phyloP scores from a whole-genome alignment of 1,140 invertebrate genomes.

The Pseudomyrmex pallidus region DNA sequence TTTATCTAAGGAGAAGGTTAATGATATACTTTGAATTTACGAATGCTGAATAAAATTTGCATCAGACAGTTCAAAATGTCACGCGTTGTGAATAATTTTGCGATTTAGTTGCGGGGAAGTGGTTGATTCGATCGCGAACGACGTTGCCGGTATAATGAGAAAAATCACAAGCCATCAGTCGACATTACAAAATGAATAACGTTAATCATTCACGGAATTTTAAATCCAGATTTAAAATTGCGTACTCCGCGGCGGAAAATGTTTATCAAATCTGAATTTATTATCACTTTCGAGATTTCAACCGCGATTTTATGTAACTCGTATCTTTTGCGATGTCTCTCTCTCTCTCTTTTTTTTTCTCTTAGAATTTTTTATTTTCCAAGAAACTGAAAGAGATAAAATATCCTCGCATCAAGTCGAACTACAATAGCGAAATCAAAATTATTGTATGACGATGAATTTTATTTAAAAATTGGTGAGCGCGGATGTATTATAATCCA shows the following conservation, averaged over 20 bases:
- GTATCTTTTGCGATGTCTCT: conserved; percentile 21
- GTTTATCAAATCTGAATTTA: conserved; percentile 38
- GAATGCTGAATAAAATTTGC: conserved; percentile 69
- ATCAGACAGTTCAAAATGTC: conserved; percentile 49
- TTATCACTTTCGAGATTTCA: conserved; percentile 34
- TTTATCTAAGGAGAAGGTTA: conserved; percentile 56
- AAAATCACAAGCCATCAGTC: conserved; percentile 41
- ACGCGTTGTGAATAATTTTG: conserved; percentile 65
- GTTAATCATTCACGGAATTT: conserved; percentile 40
- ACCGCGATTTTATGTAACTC: conserved; percentile 42
- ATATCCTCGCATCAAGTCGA: conserved; percentile 23
- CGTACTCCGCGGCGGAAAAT: background rate
- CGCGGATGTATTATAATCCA: background rate
- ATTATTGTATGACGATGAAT: background rate
- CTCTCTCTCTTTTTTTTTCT: background rate
- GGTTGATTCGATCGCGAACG: conserved; percentile 38
- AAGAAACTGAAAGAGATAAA: conserved; percentile 22
- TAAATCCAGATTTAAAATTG: conserved; percentile 1
- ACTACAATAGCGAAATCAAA: conserved; percentile 35
- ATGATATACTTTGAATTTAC: conserved; percentile 68
- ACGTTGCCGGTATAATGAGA: conserved; percentile 28
- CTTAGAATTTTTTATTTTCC: background rate
- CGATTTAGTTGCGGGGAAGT: conserved; percentile 40
- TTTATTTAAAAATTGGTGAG: background rate
- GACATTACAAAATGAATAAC: conserved; percentile 52